Base-by-base conservation (phyloP, 2,113 vertebrate genomes). In the Orientallactaga bullata region DNA sequence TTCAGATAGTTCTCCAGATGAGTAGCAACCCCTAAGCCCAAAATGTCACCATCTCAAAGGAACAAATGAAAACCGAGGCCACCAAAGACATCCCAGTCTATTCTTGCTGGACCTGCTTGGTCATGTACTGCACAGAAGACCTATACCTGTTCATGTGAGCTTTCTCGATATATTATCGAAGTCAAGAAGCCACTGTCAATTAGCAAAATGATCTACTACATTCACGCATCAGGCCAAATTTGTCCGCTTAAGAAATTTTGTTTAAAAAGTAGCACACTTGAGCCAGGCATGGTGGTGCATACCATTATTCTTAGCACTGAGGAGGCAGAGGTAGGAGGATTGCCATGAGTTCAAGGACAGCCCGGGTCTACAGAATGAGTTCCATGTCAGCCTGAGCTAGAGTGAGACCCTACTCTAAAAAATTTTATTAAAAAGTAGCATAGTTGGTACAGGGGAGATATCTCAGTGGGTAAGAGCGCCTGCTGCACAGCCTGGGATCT, bases 121-220 rank as follows among this genome's bases (percentile, higher is more conserved):
- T 74, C 18, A 68, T 3, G 8, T 74, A 10, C 60, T 77, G 9
- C 12, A 76, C 58, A 81, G 23, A 91, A 96, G 30, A 71, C 11
- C 30, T 10, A 5, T 28, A 47, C 61, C 71, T 71, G 39, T 21
- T 47, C 17, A 20, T 93, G 10, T 28, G 13, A 32, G 39, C 32
- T 68, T 79, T 91, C 86, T 55, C 78, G 69, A 63, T 60, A 65
- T 42, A 7, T 78, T 69, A 55, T 32, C 4, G 76, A 85, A 77
- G 16, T 84, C 20, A 55, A 85, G 39, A 84, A 93, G 60, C 81
- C 23, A 69, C 32, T 73, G 80, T 84, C 81, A 94, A 78, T 87
- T 73, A 87, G 74, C 7, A 85, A 78, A 96, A 77, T 32, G 16
- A 35, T 1, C 39, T 47, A 69, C 2, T 83, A 65, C 32, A 60